Evolutionary conservation across 2,797 vertebrate genomes (phyloP).

Genomic region (Agapornis canus): DNA sequence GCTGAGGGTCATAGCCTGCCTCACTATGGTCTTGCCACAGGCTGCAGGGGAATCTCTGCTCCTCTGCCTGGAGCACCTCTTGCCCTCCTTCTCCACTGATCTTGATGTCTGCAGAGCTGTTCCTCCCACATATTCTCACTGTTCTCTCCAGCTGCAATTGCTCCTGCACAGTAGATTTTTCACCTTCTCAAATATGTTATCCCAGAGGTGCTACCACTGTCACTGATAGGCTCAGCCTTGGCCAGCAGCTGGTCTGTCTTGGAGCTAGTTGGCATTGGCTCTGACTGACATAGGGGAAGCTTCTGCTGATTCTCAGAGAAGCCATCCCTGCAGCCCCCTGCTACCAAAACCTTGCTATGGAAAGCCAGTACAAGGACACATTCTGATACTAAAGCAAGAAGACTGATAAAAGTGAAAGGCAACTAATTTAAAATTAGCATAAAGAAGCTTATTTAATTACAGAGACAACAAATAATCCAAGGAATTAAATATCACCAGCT

Average conservation of each 20-base stretch:
- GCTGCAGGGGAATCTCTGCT: not conserved
- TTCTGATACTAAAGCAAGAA: not conserved
- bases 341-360: not conserved
- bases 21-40: not conserved
- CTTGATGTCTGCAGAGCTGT: not conserved
- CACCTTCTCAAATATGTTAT: not conserved
- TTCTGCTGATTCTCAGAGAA: not conserved
- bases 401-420: not conserved
- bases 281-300: accelerated
- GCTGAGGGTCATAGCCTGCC: not conserved
- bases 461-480: not conserved
- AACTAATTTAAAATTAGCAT: not conserved
- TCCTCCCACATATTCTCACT: not conserved
- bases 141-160: not conserved
- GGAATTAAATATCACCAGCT: not conserved
- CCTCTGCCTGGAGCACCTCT: not conserved
- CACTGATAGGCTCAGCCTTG: not conserved
- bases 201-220: not conserved
- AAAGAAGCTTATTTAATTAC: not conserved
- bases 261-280: not conserved
- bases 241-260: not conserved
- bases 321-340: not conserved
- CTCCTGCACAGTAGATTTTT: not conserved
- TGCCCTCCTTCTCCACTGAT: not conserved
- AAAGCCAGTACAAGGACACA: not conserved